Conservation (phyloP, 2,888 invertebrate species). For the Conops quadrifasciatus region DNA sequence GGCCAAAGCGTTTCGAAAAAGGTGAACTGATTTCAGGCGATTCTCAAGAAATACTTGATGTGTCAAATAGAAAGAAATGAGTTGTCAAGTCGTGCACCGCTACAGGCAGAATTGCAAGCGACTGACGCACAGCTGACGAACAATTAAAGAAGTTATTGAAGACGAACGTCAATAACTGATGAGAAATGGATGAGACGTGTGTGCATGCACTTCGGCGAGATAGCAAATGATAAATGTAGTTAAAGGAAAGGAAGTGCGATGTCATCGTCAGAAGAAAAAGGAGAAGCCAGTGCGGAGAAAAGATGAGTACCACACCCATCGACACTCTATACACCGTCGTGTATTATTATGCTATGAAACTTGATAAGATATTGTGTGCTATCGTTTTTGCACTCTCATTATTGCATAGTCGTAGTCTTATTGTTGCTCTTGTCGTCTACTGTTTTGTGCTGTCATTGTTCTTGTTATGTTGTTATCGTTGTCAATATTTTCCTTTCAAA, state of each 20-base stretch:
- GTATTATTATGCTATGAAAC: conserved; percentile 16
- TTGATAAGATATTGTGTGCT: conserved; percentile 28
- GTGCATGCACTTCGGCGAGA: not conserved
- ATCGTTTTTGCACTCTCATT: conserved; percentile 8
- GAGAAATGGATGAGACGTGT: not conserved
- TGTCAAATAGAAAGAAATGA: too few species aligned
- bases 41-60: not conserved
- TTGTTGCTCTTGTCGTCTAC: too few species aligned
- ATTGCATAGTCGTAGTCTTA: too few species aligned
- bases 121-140: conserved; percentile 28
- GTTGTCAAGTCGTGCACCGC: not conserved
- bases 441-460: not conserved
- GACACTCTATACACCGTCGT: conserved; percentile 1
- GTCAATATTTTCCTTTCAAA: conserved; percentile 23
- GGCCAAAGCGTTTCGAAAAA: conserved; percentile 28
- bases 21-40: conserved; percentile 24
- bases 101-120: not conserved
- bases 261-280: too few species aligned
- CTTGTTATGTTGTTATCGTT: not conserved
- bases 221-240: not conserved
- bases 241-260: not conserved
- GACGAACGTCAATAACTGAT: conserved; percentile 26
- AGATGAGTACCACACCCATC: too few species aligned
- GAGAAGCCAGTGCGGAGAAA: too few species aligned
- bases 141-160: conserved; percentile 35